Base-by-base conservation (phyloP, 2,797 vertebrate genomes). In the Periophthalmus magnuspinnatus region DNA sequence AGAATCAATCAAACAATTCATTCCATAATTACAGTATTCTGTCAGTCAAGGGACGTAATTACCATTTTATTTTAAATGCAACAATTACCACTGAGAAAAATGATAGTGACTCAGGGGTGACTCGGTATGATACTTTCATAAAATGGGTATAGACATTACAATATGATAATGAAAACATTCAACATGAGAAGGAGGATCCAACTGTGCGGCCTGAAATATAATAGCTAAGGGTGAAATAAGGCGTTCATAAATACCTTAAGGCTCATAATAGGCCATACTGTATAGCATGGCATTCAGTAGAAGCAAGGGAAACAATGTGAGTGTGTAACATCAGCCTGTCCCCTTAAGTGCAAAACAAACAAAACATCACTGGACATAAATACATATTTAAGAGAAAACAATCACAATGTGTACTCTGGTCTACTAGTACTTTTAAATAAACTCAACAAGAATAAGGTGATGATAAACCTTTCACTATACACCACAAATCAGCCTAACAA, bases 221-320 rank as follows among this genome's bases (percentile, higher is more conserved):
- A 71, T 50, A 76, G 68, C 41, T 58, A 76, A 60, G 21, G 56
- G 17, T 59, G 34, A 75, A 50, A 75, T 83, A 90, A 89, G 87
- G 87, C 89, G 87, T 81, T 71, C 5, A 73, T 65, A 32, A 84
- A 64, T 50, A 50, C 63, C 24, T 50, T 65, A 52, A 65, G 63
- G 45, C 63, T 32, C 47, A 65, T 64, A 59, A 63, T 28, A 52
- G 59, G 17, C 59, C 58, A 60, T 60, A n/a, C 58, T 36, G 33
- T 9, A 60, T 2, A 11, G 22, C 22, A 74, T 63, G 70, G 81
- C 81, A 85, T 81, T 83, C 68, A 70, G 76, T 66, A 71, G 21
- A 80, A 82, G 45, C 47, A 77, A 71, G 22, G 55, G 74, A 55
- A 13, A 66, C 52, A 79, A 75, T 73, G 48, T 54, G 33, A 62